phyloP scores from a whole-genome alignment of 2,797 vertebrate genomes.

The Lerista edwardsae region DNA sequence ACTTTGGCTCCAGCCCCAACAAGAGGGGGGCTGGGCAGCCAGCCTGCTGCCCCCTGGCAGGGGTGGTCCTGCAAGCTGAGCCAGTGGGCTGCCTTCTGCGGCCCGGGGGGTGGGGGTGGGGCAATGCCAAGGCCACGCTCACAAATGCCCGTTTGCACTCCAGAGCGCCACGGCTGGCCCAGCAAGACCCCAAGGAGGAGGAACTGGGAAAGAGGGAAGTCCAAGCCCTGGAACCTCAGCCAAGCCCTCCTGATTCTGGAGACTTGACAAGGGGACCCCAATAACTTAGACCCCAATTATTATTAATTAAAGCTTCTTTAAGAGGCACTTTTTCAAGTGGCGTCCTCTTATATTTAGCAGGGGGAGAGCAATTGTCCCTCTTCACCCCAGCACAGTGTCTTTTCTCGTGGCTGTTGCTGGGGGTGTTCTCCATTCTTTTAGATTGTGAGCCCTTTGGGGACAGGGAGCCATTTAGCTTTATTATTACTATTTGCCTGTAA shows the following conservation, averaged over 20 bases:
- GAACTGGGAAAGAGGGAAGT: slow-evolving; percentile 4
- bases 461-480: too few relatives aligned
- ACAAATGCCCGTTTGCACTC: slow-evolving; percentile 4
- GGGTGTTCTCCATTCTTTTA: too few relatives aligned
- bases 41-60: neutral
- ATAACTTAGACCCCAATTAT: too few relatives aligned
- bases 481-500: too few relatives aligned
- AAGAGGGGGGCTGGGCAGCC: slow-evolving; percentile 28
- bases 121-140: slow-evolving; percentile 12
- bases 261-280: neutral
- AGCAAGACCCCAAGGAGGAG: slow-evolving; percentile 9
- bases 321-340: too few relatives aligned
- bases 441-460: too few relatives aligned
- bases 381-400: too few relatives aligned
- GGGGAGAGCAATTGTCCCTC: too few relatives aligned
- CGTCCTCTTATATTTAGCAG: too few relatives aligned
- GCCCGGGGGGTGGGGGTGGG: too few relatives aligned
- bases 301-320: too few relatives aligned
- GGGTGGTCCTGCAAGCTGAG: neutral
- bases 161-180: slow-evolving; percentile 34
- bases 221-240: slow-evolving; percentile 15
- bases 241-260: neutral
- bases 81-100: slow-evolving; percentile 5
- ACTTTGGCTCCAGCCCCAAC: slow-evolving; percentile 39
- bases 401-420: too few relatives aligned